Conservation (phyloP, 2,888 invertebrate genomes). For the Cataglyphis albicans region DNA sequence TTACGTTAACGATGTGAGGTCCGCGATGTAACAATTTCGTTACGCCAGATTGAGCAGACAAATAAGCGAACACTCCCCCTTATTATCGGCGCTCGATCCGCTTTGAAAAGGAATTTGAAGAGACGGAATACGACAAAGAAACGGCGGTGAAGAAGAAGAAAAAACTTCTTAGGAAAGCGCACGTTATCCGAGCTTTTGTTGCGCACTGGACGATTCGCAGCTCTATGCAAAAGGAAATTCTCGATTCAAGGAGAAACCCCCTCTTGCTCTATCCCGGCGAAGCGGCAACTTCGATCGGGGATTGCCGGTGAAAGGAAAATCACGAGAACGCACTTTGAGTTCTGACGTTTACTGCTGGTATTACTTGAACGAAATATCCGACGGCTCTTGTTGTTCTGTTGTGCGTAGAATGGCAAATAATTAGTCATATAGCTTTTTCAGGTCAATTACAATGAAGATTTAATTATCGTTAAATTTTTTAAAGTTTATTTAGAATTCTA, state of each 20-base stretch:
- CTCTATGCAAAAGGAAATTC: conserved; percentile 66
- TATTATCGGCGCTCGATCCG: conserved; percentile 62
- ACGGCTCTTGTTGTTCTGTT: conserved; percentile 23
- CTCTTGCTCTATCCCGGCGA: background rate
- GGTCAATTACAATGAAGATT: background rate
- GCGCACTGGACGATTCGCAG: conserved; percentile 35
- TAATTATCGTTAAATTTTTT: background rate
- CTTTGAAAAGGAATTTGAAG: conserved; percentile 71
- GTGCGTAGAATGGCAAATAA: conserved; percentile 6
- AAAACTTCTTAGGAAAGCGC: conserved; percentile 51
- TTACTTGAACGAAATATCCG: background rate
- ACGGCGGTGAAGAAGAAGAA: conserved; percentile 19
- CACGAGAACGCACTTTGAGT: conserved; percentile 55
- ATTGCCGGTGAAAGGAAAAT: conserved; percentile 67
- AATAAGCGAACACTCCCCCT: conserved; percentile 65
- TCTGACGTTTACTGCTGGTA: conserved; percentile 19
- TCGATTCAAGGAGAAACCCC: conserved; percentile 56
- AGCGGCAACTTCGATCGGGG: background rate
- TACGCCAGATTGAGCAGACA: conserved; percentile 74
- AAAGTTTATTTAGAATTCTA: background rate
- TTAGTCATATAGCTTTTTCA: background rate
- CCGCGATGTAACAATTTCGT: conserved; percentile 75
- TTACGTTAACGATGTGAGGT: conserved; percentile 68
- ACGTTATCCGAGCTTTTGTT: conserved; percentile 66
- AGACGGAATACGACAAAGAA: conserved; percentile 31